Evolutionary conservation across 2,797 vertebrate genomes (phyloP).

Genomic region (Cottoperca gobio): DNA sequence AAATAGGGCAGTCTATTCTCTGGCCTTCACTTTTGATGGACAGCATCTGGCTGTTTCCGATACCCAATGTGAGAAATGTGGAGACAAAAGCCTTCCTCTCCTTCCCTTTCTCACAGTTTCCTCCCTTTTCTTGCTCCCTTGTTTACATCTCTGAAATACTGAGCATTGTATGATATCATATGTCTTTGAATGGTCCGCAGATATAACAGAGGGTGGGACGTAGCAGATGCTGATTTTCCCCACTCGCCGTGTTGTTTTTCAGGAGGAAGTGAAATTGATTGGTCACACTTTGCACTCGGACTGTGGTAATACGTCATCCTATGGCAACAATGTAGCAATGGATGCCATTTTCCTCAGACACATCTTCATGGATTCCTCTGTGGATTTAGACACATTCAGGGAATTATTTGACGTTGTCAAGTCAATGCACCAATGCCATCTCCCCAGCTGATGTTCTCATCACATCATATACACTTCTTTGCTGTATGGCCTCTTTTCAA

Average conservation of each 20-base stretch:
- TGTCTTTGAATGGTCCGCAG: conserved; percentile 58
- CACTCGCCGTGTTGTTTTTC: conserved; percentile 73
- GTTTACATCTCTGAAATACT: conserved; percentile 44
- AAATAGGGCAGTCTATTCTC: conserved; percentile 75
- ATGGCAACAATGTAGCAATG: conserved; percentile 57
- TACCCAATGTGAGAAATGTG: conserved; percentile 71
- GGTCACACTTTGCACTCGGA: conserved; percentile 70
- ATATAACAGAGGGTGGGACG: conserved; percentile 55
- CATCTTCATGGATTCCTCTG: conserved; percentile 78
- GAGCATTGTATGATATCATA: conserved; percentile 66
- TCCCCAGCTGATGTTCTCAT: conserved; percentile 51
- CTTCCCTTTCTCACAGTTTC: conserved; percentile 63
- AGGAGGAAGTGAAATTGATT: conserved; percentile 77
- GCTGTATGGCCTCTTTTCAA: conserved; percentile 1
- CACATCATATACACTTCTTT: conserved; percentile 14
- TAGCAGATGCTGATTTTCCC: conserved; percentile 77
- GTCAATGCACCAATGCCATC: conserved; percentile 40
- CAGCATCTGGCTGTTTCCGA: conserved; percentile 76
- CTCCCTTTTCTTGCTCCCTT: conserved; percentile 51
- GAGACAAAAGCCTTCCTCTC: conserved; percentile 67
- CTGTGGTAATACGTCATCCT: conserved; percentile 64
- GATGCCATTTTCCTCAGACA: conserved; percentile 69
- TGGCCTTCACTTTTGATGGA: conserved; percentile 68
- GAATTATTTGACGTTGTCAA: conserved; percentile 65
- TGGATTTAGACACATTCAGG: conserved; percentile 77